Evolutionary conservation across 2,113 vertebrate genomes (phyloP), one percentile per base, ranked within the genome.

Genomic region (Pogonocichla stellata): DNA sequence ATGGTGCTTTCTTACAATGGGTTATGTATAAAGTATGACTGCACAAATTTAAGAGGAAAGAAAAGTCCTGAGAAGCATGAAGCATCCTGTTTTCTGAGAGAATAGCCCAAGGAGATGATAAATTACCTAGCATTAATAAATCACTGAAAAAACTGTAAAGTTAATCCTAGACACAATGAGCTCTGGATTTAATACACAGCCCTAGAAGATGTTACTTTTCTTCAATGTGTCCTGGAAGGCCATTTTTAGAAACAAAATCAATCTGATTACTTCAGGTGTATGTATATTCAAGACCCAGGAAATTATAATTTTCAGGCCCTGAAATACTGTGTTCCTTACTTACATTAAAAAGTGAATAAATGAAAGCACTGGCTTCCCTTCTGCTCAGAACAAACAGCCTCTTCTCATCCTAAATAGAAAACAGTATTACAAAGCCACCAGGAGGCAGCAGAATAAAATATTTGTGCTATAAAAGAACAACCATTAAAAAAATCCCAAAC

Each of bases 361-460:
- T 11, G 20, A 77, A 85, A 82, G 33, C 42, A 51, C 0, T 9
- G 34, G 20, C 17, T 3, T 85, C 45, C 73, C 29, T 72, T 71
- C 62, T 25, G 38, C 48, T 65, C 47, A 12, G 47, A 93, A 88
- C 6, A 64, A 67, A 45, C 1, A 50, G 10, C 14, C 31, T 28
- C 43, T 18, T 47, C 61, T 26, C 1, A 2, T 10, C 48, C 40
- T 40, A 36, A 74, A 66, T 0, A 72, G 15, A 70, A 87, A 70
- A 42, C 10, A 31, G 18, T 3, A 48, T 16, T 36, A 53, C 25
- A 71, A 58, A 73, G 67, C 87, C 95, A 75, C 61, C 54, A 96
- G 96, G 90, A 93, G 96, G 96, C 96, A 96, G 93, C 74, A 90
- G 19, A 88, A 38, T 38, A 84, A 89, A 96, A 53, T 38, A 48